These are phyloP conservation scores for Perithous albicinctus DNA, from an alignment of 2,888 invertebrate genomes.

Conservation along the genomic window DNA sequence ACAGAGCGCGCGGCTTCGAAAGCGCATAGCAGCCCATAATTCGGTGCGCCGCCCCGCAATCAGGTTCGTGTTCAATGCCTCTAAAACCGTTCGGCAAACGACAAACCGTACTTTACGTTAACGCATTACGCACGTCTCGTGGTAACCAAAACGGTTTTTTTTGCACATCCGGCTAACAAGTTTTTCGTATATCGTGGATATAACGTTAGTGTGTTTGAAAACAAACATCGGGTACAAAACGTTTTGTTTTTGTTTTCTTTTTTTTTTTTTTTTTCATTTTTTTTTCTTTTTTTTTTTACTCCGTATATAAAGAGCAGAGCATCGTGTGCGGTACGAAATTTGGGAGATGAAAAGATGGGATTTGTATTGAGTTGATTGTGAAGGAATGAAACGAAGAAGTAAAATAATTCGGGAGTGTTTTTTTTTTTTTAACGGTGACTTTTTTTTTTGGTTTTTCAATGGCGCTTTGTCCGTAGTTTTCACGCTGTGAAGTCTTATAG, in stretches of 20 bases:
- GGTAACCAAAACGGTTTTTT: too few species aligned
- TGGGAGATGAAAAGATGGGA: background rate
- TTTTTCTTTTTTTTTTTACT: background rate
- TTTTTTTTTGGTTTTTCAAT: slow-evolving; percentile 21
- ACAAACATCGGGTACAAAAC: background rate
- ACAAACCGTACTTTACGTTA: slow-evolving; percentile 44
- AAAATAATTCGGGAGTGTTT: slow-evolving; percentile 34
- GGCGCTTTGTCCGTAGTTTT: background rate
- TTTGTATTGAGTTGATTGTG: background rate
- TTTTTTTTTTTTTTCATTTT: background rate
- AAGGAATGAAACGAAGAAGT: background rate
- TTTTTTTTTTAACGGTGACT: slow-evolving; percentile 48
- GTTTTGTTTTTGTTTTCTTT: background rate
- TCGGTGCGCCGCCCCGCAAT: slow-evolving; percentile 83
- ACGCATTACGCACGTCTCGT: slow-evolving; percentile 23
- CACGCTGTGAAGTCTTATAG: background rate
- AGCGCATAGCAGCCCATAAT: slow-evolving; percentile 82
- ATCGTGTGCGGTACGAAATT: slow-evolving; percentile 21
- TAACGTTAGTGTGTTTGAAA: slow-evolving; percentile 4
- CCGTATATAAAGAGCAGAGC: slow-evolving; percentile 16
- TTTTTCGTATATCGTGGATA: slow-evolving; percentile 10
- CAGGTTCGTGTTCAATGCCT: slow-evolving; percentile 81
- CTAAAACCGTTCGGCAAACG: slow-evolving; percentile 63
- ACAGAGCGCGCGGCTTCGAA: slow-evolving; percentile 75
- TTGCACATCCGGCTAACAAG: too few species aligned